phyloP scores from a whole-genome alignment of 2,888 invertebrate species.

The Chloroclystis v-ata region DNA sequence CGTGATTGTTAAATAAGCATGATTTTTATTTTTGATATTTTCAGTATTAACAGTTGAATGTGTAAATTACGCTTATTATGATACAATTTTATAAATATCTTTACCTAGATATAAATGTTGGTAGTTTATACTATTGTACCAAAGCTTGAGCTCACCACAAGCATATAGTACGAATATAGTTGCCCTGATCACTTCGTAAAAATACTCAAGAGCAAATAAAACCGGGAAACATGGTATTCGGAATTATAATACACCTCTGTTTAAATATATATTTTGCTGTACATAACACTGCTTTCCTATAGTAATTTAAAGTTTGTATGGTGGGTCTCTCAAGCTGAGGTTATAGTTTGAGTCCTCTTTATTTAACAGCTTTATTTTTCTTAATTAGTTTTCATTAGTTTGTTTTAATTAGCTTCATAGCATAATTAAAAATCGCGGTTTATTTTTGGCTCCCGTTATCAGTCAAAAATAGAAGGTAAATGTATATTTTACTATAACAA shows the following conservation, averaged over 20 bases:
- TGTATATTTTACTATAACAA: too few species aligned
- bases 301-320: slow-evolving; percentile 5
- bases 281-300: not conserved
- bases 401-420: too few species aligned
- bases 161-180: not conserved
- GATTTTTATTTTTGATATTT: slow-evolving; percentile 10
- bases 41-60: not conserved
- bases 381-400: too few species aligned
- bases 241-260: too few species aligned
- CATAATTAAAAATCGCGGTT: too few species aligned
- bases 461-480: too few species aligned
- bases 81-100: too few species aligned
- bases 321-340: slow-evolving; percentile 5
- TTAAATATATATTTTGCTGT: not conserved
- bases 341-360: not conserved
- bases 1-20: slow-evolving; percentile 27
- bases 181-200: not conserved
- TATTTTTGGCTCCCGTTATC: too few species aligned
- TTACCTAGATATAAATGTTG: too few species aligned
- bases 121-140: not conserved
- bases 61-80: not conserved
- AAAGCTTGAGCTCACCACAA: slow-evolving; percentile 9
- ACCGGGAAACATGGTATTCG: too few species aligned
- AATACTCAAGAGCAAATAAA: too few species aligned
- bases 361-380: too few species aligned